A percentile compares a stretch with the other conserved stretches of the same genome.
Conservation (phyloP, 2,797 vertebrate species). For the Pogoniulus pusillus region DNA sequence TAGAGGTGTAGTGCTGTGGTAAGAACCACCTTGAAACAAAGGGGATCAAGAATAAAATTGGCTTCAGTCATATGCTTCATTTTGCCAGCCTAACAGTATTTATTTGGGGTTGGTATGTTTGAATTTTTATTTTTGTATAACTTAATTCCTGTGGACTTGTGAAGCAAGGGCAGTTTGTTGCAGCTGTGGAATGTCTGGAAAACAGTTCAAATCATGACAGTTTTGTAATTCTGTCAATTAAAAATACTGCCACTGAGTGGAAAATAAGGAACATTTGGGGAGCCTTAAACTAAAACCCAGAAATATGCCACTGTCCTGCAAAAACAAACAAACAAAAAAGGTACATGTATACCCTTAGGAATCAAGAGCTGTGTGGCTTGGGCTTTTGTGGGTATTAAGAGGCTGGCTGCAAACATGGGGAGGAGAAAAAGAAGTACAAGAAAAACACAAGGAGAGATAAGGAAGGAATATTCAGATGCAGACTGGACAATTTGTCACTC, state of each 20-base stretch:
- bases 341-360: not conserved
- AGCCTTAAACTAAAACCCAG: not conserved
- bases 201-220: not conserved
- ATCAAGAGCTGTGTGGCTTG: not conserved
- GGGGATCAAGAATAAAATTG: not conserved
- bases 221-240: slow-evolving; percentile 11
- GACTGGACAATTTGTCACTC: not conserved
- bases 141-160: not conserved
- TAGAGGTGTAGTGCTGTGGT: not conserved
- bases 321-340: not conserved
- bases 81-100: not conserved
- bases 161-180: not conserved
- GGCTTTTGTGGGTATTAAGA: not conserved
- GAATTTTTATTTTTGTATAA: not conserved
- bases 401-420: not conserved
- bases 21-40: slow-evolving; percentile 1
- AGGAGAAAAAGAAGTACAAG: not conserved
- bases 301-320: not conserved
- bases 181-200: slow-evolving; percentile 20
- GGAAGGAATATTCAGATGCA: not conserved
- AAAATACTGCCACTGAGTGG: not conserved
- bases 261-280: not conserved
- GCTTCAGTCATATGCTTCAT: not conserved
- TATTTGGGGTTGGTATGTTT: not conserved
- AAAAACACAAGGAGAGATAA: not conserved